Conservation (phyloP, 2,888 invertebrate species). For the Steromphala cineraria region DNA sequence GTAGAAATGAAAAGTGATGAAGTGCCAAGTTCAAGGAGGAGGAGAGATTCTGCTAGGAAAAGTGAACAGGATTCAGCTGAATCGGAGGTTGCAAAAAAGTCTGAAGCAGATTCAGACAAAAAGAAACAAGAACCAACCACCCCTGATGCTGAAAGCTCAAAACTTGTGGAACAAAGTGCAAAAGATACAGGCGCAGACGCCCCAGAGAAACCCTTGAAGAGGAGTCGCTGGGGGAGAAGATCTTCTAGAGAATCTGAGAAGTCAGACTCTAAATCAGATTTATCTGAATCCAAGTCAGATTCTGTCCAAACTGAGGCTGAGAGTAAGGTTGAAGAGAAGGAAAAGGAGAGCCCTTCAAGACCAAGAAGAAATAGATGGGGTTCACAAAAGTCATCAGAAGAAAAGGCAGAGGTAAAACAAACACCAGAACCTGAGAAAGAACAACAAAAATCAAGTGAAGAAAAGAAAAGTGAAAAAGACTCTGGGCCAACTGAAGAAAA, state of each 20-base stretch:
- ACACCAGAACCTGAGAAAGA: not conserved
- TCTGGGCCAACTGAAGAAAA: not conserved
- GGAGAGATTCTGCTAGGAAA: too few species aligned
- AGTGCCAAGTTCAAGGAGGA: too few species aligned
- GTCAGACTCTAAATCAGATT: not conserved
- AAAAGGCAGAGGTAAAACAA: not conserved
- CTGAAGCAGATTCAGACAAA: not conserved
- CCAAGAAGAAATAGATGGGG: not conserved
- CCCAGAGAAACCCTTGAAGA: not conserved
- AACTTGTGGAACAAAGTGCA: constrained; percentile 16
- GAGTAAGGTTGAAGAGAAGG: not conserved
- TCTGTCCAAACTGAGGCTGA: not conserved
- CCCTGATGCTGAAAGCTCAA: not conserved
- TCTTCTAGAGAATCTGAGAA: not conserved
- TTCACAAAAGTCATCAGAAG: not conserved
- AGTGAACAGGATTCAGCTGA: constrained; percentile 24
- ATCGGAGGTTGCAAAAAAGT: constrained; percentile 13
- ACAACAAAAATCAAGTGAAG: too few species aligned
- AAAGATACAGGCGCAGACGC: constrained; percentile 2
- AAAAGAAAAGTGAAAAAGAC: not conserved
- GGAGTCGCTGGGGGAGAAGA: not conserved
- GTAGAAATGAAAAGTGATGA: not conserved
- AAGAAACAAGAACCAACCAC: constrained; percentile 18
- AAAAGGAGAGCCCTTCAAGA: not conserved
- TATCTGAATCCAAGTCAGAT: not conserved